phyloP scores from a whole-genome alignment of 2,888 invertebrate species.

The Ditula angustiorana region DNA sequence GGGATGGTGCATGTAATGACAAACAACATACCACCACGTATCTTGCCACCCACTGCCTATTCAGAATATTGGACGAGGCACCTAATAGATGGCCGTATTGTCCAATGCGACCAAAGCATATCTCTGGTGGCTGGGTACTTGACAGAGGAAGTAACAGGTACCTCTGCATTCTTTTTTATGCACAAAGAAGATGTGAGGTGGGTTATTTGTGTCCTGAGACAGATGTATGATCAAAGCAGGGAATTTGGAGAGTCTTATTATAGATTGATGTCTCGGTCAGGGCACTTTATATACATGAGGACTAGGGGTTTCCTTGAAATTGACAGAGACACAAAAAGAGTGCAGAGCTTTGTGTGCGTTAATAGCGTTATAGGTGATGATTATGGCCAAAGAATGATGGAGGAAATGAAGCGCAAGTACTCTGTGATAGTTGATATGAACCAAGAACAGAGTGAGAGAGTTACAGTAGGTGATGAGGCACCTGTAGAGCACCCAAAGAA shows the following conservation, averaged over 20 bases:
- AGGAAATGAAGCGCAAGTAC: conserved; percentile 92
- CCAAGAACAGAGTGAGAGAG: conserved; percentile 63
- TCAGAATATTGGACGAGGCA: conserved; percentile 96
- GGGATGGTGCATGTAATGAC: conserved; percentile 89
- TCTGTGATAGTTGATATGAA: conserved; percentile 88
- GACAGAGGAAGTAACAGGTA: conserved; percentile 95
- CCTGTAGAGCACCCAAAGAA: conserved; percentile 89
- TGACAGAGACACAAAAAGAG: conserved; percentile 90
- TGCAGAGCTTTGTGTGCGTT: conserved; percentile 94
- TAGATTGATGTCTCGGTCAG: conserved; percentile 91
- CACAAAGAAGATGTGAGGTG: conserved; percentile 95
- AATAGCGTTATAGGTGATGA: conserved; percentile 92
- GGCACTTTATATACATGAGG: conserved; percentile 93
- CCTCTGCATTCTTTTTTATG: conserved; percentile 95
- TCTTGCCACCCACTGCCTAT: conserved; percentile 87
- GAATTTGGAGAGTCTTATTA: conserved; percentile 95
- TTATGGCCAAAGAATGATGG: conserved; percentile 89
- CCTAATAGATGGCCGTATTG: conserved; percentile 94
- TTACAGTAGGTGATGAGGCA: conserved; percentile 61
- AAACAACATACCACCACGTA: conserved; percentile 82
- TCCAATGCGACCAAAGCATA: conserved; percentile 96
- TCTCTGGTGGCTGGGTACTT: conserved; percentile 95
- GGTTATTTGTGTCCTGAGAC: conserved; percentile 94
- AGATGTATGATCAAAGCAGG: conserved; percentile 95
- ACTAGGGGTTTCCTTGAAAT: conserved; percentile 94